Percentiles rank a stretch among this genome's conserved stretches.
phyloP scores from a whole-genome alignment of 2,113 vertebrate genomes.

The Elanoides forficatus region DNA sequence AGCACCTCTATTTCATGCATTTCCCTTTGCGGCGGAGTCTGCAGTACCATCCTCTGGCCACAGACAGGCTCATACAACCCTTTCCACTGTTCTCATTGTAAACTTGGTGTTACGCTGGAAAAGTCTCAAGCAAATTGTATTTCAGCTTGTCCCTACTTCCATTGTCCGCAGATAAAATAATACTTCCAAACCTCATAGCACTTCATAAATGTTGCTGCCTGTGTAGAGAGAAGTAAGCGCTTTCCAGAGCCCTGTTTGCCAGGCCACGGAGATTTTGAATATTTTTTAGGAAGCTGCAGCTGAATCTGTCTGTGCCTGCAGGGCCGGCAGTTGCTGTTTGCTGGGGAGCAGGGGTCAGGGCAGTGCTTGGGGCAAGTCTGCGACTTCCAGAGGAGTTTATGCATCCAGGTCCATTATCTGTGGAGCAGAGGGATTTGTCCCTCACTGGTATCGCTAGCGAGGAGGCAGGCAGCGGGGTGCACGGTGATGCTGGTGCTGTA shows the following conservation, averaged over 20 bases:
- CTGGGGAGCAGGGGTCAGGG: background rate
- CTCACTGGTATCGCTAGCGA: fast-evolving
- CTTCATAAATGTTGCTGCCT: background rate
- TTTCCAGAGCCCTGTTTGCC: background rate
- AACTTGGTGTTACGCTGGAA: background rate
- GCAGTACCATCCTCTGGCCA: background rate
- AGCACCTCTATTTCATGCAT: background rate
- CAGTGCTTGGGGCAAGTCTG: background rate
- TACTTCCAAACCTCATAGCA: background rate
- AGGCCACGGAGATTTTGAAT: background rate
- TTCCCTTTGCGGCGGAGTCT: fast-evolving
- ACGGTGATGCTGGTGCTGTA: background rate
- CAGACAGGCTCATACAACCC: background rate
- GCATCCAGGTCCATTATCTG: background rate
- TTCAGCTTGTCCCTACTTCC: background rate
- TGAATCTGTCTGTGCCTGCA: background rate
- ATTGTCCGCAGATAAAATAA: background rate
- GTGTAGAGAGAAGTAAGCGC: fast-evolving
- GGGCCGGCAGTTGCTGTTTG: background rate
- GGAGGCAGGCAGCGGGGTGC: background rate
- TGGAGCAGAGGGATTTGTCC: background rate
- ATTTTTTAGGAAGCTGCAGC: background rate
- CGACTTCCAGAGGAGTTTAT: background rate
- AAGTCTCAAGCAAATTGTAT: background rate
- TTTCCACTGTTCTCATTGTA: background rate